Evolutionary conservation across 2,113 vertebrate species (phyloP), one percentile per base, ranked within the genome.

Genomic region (Seriola aureovittata): DNA sequence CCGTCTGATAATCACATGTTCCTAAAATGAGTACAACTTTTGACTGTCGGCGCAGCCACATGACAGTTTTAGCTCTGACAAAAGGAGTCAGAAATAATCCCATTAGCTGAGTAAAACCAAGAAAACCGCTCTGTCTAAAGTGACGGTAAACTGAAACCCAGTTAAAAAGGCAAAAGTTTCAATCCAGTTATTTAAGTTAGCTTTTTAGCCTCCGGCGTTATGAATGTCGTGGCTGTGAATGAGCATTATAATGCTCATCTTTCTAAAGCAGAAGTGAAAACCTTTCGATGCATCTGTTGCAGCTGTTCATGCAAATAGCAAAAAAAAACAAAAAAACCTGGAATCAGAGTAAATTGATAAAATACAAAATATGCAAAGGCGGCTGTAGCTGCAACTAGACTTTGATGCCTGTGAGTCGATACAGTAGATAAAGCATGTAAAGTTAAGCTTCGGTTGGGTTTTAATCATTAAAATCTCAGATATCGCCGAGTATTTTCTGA

Each of bases 101-200:
- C 25, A 75, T 16, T 4, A 1, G 32, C 70, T 88, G 81, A 85
- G 72, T 91, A 71, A 90, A 83, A 90, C 5, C 58, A 63, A 86
- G 81, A 88, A 65, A 82, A 76, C 69, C 88, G 76, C 83, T 72
- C 38, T 81, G 54, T 76, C 60, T 78, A 42, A 4, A 86, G 67
- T 70, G 60, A 78, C 58, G 75, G 79, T 82, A 67, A 65, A 80
- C 71, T 54, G 85, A 85, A 90, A 87, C 81, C 42, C 9, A 58
- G 52, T 62, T 66, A 32, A 70, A 38, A 86, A 71, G 87, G 80
- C 70, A 82, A 82, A 82, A 85, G 80, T 82, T 85, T 25, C 36
- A 38, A 23, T 54, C 36, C n/a, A 29, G 34, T 70, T 25, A 36
- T 60, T 58, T 5, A 14, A 29, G 9, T 16, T 48, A 16, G 17